Evolutionary conservation across 2,797 vertebrate genomes (phyloP), one percentile per base, ranked within the genome.

Genomic region (Mormyrus hasselquistii): DNA sequence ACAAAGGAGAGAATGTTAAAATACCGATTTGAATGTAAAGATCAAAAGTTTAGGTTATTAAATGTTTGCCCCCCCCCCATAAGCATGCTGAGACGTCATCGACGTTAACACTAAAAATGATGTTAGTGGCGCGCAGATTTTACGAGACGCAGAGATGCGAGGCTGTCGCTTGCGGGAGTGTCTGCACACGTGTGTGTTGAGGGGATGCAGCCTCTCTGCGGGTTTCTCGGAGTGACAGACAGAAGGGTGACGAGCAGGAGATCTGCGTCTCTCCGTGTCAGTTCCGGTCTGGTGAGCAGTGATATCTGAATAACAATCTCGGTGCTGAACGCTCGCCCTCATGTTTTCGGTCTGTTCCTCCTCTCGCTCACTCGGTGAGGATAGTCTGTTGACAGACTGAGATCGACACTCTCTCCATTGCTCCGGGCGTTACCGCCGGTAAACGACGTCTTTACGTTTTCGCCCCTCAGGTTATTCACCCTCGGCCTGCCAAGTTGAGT

Each of bases 231-330:
- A 94, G 94, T 95, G 94, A 93, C 94, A 96, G 96, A 95, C 95
- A 93, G 95, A 96, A 94, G 94, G 93, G 93, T 94, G 94, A 95
- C 95, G 95, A 95, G 94, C 95, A 95, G 93, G 94, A 96, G 96
- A 95, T 96, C 94, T 95, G 94, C 94, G 95, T 93, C 95, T 95
- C 95, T 95, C 94, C 92, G 91, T 95, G 95, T 96, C 95, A 95
- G 95, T 94, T 96, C 95, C 95, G 94, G 95, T 95, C 94, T 93
- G 94, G 92, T 90, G 94, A 95, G 91, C 95, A 95, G 93, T 95
- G 95, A 96, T 96, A 96, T 95, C 95, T 94, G 94, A 95, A 96
- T 96, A 96, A 96, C 96, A 95, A 96, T 95, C 90, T 89, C 49
- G 89, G 89, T 90, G 84, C 44, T 91, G 55, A 82, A 49, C 88